phyloP scores from a whole-genome alignment of 2,113 vertebrate species.

The Mesembrinibis cayennensis region DNA sequence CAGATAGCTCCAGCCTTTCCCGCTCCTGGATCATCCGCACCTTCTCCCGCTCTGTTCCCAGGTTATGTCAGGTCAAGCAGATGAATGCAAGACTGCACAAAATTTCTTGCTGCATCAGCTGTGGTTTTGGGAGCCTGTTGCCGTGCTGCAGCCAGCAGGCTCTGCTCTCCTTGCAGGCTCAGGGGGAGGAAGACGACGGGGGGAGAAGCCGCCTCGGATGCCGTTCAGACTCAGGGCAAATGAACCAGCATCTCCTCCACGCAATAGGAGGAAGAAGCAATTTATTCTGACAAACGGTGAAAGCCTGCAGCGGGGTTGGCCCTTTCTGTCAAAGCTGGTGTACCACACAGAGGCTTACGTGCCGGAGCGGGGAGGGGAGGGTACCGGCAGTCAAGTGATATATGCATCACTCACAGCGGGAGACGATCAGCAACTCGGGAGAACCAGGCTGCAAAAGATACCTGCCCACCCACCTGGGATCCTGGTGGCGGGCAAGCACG shows the following conservation, averaged over 20 bases:
- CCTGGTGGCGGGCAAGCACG: not conserved
- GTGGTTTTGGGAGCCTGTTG: not conserved
- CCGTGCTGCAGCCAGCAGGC: not conserved
- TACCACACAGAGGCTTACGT: not conserved
- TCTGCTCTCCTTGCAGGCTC: not conserved
- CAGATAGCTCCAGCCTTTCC: not conserved
- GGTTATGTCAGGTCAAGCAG: not conserved
- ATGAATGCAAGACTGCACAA: not conserved
- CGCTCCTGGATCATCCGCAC: accelerated
- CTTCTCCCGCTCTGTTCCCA: not conserved
- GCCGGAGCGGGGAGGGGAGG: not conserved
- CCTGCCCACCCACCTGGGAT: not conserved
- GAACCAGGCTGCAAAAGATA: not conserved
- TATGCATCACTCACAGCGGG: not conserved
- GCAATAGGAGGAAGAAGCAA: not conserved
- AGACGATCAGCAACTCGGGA: not conserved
- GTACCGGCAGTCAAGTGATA: not conserved
- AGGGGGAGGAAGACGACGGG: not conserved
- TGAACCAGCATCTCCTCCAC: not conserved
- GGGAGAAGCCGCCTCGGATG: not conserved
- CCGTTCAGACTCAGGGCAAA: not conserved
- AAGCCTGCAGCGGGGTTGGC: not conserved
- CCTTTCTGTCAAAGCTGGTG: constrained; percentile 6
- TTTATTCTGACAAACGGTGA: constrained; percentile 24
- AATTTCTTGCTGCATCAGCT: not conserved